Conservation (phyloP, 2,888 invertebrate genomes). For the Strigamia transsilvanica region DNA sequence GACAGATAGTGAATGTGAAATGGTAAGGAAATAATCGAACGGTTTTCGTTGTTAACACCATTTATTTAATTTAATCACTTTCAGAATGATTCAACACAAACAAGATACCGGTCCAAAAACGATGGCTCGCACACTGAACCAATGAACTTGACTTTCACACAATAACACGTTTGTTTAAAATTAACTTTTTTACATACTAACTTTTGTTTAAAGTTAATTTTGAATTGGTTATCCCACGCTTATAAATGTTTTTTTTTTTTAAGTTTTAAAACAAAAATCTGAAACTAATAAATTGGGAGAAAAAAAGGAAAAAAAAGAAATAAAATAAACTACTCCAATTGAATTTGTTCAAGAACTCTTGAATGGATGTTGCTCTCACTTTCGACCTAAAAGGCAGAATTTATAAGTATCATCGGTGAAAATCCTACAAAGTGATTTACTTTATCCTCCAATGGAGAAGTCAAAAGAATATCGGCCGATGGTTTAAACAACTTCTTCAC, state of each 20-base stretch:
- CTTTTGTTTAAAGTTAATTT: not conserved
- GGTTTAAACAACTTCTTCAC: constrained; percentile 6
- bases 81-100: not conserved
- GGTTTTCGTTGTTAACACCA: no score
- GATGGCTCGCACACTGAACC: not conserved
- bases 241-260: constrained; percentile 16
- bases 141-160: constrained; percentile 52
- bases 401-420: not conserved
- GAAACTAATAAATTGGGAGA: no score
- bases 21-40: not conserved
- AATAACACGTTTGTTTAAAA: not conserved
- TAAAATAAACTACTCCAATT: not conserved
- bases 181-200: not conserved
- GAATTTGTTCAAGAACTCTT: not conserved
- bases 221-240: not conserved
- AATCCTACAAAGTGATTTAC: not conserved
- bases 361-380: not conserved
- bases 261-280: constrained; percentile 23
- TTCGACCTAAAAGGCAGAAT: not conserved
- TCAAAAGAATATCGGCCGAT: not conserved
- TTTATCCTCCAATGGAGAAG: not conserved
- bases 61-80: not conserved
- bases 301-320: no score
- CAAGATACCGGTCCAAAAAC: not conserved
- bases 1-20: not conserved